Evolutionary conservation across 2,797 vertebrate genomes (phyloP).

Genomic region (Acanthis flammea): DNA sequence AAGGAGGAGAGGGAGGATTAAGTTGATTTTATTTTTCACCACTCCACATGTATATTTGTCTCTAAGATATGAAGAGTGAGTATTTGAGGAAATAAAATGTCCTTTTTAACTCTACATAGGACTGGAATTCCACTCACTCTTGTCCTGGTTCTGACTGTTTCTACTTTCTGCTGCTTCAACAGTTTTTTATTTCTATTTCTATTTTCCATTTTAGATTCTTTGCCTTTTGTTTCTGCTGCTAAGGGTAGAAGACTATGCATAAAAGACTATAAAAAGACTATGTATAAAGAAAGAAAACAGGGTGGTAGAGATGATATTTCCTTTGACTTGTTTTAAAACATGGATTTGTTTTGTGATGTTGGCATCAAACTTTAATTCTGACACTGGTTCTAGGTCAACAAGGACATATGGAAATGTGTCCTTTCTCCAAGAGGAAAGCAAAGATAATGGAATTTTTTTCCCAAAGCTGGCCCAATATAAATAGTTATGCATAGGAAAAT

Average conservation of each 20-base stretch:
- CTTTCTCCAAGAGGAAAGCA: not conserved
- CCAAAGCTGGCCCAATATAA: not conserved
- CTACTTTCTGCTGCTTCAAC: not conserved
- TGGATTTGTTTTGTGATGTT: not conserved
- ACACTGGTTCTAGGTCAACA: not conserved
- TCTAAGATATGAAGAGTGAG: not conserved
- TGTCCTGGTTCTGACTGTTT: not conserved
- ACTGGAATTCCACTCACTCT: not conserved
- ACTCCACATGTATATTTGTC: not conserved
- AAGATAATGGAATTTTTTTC: not conserved
- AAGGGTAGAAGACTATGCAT: not conserved
- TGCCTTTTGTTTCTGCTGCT: not conserved
- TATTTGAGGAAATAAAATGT: not conserved
- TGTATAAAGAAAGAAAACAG: not conserved
- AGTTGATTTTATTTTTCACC: not conserved
- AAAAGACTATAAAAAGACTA: not conserved
- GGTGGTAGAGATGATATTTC: not conserved
- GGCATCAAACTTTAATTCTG: not conserved
- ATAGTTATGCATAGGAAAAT: not conserved
- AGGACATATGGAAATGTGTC: not conserved
- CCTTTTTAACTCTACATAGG: not conserved
- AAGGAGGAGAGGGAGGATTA: not conserved
- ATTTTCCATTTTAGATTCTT: not conserved
- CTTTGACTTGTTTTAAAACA: not conserved
- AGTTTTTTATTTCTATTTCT: not conserved